Evolutionary conservation across 1,140 invertebrate genomes (phyloP).

Genomic region (Caenorhabditis tropicalis): DNA sequence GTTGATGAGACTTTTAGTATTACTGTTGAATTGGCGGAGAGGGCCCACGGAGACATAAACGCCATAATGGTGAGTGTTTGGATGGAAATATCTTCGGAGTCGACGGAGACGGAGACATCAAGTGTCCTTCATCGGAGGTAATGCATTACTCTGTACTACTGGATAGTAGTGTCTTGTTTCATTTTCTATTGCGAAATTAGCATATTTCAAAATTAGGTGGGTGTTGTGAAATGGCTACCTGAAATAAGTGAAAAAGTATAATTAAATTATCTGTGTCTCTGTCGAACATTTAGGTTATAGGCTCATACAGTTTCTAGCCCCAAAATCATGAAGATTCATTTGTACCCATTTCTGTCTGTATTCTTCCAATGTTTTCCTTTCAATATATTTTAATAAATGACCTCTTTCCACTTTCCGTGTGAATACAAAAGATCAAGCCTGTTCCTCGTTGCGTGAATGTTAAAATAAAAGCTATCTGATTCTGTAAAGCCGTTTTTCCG

Average conservation of each 20-base stretch:
- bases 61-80: constrained; percentile 16
- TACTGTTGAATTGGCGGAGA: neutral
- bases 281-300: too few relatives aligned
- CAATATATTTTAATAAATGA: too few relatives aligned
- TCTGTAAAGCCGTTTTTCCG: neutral
- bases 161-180: constrained; percentile 1
- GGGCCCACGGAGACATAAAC: constrained; percentile 30
- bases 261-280: too few relatives aligned
- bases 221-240: neutral
- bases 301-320: too few relatives aligned
- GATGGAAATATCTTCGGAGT: neutral
- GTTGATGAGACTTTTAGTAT: neutral
- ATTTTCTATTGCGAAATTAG: neutral
- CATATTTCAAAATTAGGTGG: neutral
- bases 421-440: neutral
- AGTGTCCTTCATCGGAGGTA: constrained; percentile 33
- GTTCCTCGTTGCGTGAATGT: neutral
- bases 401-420: neutral
- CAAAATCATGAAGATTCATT: too few relatives aligned
- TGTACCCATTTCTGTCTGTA: too few relatives aligned
- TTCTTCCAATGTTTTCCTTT: too few relatives aligned
- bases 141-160: constrained; percentile 25
- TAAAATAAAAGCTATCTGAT: neutral
- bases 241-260: too few relatives aligned
- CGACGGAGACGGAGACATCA: neutral